Conservation (phyloP, 64 coral and sea anemone genomes). For the Acropora yongei region DNA sequence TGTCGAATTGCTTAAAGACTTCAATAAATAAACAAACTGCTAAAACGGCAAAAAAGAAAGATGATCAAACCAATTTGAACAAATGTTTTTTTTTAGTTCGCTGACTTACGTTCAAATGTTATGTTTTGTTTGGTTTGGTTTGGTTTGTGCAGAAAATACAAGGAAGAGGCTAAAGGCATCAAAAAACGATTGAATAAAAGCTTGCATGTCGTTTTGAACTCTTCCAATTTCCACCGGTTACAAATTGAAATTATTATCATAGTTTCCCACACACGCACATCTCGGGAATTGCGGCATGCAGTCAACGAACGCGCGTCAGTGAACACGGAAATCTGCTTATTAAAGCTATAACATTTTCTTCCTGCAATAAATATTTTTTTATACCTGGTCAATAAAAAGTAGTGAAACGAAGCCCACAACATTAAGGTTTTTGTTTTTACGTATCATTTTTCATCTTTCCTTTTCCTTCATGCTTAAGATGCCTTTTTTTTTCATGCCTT, state of each 20-base stretch:
- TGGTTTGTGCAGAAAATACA: background rate
- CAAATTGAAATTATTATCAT: slow-evolving; percentile 38
- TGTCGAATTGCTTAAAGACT: background rate
- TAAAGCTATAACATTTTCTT: slow-evolving; percentile 10
- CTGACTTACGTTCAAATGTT: slow-evolving; percentile 53
- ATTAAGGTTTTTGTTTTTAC: slow-evolving; percentile 17
- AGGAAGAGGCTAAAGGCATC: slow-evolving; percentile 32
- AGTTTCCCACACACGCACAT: slow-evolving; percentile 37
- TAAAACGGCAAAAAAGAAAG: slow-evolving; percentile 21
- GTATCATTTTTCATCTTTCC: slow-evolving; percentile 6
- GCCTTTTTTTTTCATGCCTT: too few species aligned
- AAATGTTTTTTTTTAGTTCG: slow-evolving; percentile 4
- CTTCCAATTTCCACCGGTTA: slow-evolving; percentile 43
- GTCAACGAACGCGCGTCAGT: background rate
- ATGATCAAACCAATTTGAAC: slow-evolving; percentile 14
- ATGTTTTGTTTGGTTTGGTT: slow-evolving; percentile 16
- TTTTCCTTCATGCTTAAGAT: slow-evolving; percentile 3
- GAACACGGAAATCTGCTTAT: slow-evolving; percentile 13
- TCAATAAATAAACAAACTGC: background rate
- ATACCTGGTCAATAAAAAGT: slow-evolving; percentile 9
- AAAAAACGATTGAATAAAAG: slow-evolving; percentile 47
- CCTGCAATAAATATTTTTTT: slow-evolving; percentile 14
- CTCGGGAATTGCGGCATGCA: slow-evolving; percentile 12
- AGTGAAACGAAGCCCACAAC: background rate
- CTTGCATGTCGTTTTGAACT: slow-evolving; percentile 48